A percentile compares a stretch with the other conserved stretches of the same genome.
These are phyloP conservation scores for Cephalopterus ornatus DNA, from an alignment of 2,113 vertebrate species.

Conservation along the genomic window DNA sequence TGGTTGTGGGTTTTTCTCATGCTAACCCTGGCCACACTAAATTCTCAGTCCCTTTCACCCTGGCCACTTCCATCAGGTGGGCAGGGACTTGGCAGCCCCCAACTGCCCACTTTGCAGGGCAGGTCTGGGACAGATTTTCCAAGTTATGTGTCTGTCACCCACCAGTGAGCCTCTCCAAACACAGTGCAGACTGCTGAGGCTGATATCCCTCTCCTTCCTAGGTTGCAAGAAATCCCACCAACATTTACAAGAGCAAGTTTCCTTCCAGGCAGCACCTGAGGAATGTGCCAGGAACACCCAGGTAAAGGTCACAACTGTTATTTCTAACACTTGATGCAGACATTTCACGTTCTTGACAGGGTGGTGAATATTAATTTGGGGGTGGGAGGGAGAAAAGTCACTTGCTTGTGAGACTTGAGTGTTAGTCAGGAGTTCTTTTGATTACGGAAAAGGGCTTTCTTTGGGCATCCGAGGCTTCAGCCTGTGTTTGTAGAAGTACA, in stretches of 20 bases:
- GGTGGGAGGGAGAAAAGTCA: neutral
- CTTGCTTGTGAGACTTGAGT: neutral
- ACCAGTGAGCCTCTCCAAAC: neutral
- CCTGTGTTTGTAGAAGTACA: neutral
- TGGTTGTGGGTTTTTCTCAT: neutral
- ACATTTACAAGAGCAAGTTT: neutral
- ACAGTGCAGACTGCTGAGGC: fast-evolving
- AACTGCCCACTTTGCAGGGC: neutral
- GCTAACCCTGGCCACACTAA: neutral
- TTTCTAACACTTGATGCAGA: neutral
- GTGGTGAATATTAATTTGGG: neutral
- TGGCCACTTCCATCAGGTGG: fast-evolving
- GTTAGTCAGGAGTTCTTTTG: neutral
- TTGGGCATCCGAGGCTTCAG: neutral
- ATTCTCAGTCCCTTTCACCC: neutral
- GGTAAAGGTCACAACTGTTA: neutral
- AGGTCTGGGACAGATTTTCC: neutral
- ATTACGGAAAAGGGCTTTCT: neutral
- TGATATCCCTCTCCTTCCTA: neutral
- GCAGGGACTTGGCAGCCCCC: neutral
- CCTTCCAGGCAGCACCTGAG: neutral
- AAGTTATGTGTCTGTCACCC: fast-evolving
- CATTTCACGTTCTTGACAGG: neutral
- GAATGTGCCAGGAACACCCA: neutral
- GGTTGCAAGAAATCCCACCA: neutral